These are phyloP conservation scores for Sitobion miscanthi DNA, from an alignment of 1,140 invertebrate genomes.

Conservation along the genomic window DNA sequence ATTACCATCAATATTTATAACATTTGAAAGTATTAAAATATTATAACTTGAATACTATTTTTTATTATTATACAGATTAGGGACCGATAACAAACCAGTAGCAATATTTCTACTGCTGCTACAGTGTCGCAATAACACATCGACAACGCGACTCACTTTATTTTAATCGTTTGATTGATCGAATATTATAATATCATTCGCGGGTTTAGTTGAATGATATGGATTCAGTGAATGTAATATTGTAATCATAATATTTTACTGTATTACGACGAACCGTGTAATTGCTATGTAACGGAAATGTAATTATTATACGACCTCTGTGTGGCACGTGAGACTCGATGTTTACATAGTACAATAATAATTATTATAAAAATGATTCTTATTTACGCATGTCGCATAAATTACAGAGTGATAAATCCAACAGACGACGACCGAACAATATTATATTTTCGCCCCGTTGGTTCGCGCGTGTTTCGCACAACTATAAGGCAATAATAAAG, in stretches of 20 bases:
- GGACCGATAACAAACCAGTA: not conserved
- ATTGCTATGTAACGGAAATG: not conserved
- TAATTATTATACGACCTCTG: not conserved
- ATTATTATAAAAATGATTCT: not conserved
- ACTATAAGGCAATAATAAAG: not conserved
- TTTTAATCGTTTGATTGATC: not conserved
- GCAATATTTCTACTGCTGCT: not conserved
- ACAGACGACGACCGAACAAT: constrained; percentile 20
- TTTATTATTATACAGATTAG: not conserved
- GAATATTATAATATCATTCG: not conserved
- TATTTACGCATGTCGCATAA: not conserved
- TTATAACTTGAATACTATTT: not conserved
- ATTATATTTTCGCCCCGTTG: constrained; percentile 26
- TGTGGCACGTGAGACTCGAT: not conserved
- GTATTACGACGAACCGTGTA: not conserved
- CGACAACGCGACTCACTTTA: not conserved
- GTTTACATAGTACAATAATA: not conserved
- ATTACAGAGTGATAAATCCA: not conserved
- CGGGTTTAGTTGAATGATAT: not conserved
- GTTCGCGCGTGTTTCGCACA: not conserved
- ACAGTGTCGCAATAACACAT: not conserved
- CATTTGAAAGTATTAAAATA: not conserved
- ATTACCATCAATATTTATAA: not conserved
- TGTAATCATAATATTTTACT: not conserved
- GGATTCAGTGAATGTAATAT: not conserved